Percentiles rank a stretch among this genome's conserved stretches.
Evolutionary conservation across 92 coral and sea anemone species (phyloP).

Genomic region (Zoanthus sociatus): DNA sequence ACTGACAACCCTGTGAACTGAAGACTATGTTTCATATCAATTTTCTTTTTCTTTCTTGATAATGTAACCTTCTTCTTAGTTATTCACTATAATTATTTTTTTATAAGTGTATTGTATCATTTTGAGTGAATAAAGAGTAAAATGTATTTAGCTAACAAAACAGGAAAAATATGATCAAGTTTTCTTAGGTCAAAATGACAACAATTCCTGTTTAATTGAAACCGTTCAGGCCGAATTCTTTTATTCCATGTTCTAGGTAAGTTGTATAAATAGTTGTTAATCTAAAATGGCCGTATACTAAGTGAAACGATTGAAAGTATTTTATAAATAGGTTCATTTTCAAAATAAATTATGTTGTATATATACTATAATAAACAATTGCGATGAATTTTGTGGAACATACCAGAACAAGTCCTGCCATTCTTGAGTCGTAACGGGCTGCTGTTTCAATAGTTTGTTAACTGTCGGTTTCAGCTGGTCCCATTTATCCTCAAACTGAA

Average conservation of each 20-base stretch:
- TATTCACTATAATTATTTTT: not conserved
- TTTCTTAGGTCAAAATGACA: too few species aligned
- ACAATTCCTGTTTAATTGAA: too few species aligned
- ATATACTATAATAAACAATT: not conserved
- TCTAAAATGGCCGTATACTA: not conserved
- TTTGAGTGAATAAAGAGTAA: too few species aligned
- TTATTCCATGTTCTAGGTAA: not conserved
- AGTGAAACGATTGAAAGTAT: not conserved
- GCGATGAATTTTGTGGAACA: constrained; percentile 26
- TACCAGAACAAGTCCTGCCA: constrained; percentile 99
- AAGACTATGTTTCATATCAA: not conserved
- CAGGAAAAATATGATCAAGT: too few species aligned
- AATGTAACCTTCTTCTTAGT: too few species aligned
- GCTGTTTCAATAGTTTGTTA: constrained; percentile 89
- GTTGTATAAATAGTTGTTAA: not conserved
- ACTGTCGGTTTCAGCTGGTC: constrained; percentile 92
- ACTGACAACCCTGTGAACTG: not conserved
- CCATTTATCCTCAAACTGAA: constrained; percentile 97
- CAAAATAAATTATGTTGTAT: not conserved
- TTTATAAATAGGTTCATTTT: not conserved
- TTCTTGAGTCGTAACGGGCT: constrained; percentile 90
- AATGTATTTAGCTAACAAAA: too few species aligned
- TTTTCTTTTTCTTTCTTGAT: not conserved
- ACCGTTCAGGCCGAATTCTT: too few species aligned
- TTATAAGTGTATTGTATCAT: not conserved